Evolutionary conservation across 1,140 invertebrate genomes (phyloP).

Genomic region (Drosophila mojavensis): DNA sequence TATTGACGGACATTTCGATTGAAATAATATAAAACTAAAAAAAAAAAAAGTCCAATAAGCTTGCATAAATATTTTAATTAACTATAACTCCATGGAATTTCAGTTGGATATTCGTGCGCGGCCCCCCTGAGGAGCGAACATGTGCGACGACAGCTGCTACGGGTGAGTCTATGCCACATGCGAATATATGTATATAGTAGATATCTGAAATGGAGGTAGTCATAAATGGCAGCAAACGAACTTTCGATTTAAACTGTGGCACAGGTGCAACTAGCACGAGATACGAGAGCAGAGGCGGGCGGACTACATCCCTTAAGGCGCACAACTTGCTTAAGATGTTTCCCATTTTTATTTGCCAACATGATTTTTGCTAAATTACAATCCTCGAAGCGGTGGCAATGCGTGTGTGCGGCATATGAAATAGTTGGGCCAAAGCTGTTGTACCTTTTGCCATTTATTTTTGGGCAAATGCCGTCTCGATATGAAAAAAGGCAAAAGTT

Average conservation of each 20-base stretch:
- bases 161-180: constrained; percentile 49
- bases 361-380: constrained; percentile 80
- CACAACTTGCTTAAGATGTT: constrained; percentile 37
- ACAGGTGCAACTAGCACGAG: constrained; percentile 61
- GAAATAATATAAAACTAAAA: no score
- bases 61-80: constrained; percentile 31
- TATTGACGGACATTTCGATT: no score
- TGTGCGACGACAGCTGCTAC: constrained; percentile 51
- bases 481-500: constrained; percentile 76
- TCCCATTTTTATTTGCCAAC: constrained; percentile 73
- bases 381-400: constrained; percentile 27
- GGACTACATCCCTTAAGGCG: constrained; percentile 13
- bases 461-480: constrained; percentile 37
- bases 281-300: constrained; percentile 10
- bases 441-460: constrained; percentile 78
- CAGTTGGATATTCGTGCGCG: constrained; percentile 52
- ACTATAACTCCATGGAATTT: constrained; percentile 30
- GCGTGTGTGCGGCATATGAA: constrained; percentile 67
- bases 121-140: constrained; percentile 36
- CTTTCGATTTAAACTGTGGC: constrained; percentile 66
- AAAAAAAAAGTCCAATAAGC: not conserved
- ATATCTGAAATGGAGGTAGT: constrained; percentile 44
- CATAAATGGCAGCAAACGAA: constrained; percentile 59
- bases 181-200: constrained; percentile 4
- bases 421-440: constrained; percentile 58